Conservation (phyloP, 2,888 invertebrate species). For the Mycogona germanica region DNA sequence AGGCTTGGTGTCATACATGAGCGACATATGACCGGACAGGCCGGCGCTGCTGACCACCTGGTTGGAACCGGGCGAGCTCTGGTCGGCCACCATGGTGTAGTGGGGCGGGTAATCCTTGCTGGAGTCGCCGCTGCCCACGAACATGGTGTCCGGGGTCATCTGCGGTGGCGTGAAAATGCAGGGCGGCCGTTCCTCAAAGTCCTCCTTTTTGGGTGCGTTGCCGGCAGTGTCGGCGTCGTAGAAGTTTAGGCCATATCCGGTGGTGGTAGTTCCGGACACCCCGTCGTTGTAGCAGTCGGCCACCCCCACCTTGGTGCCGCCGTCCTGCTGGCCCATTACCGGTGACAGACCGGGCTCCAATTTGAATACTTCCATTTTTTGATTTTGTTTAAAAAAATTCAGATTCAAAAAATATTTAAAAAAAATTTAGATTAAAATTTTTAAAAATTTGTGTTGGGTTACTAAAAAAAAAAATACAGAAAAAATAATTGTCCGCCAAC, state of each 20-base stretch:
- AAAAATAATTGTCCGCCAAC: no score
- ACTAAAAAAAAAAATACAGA: no score
- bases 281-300: conserved; percentile 2
- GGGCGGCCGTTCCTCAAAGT: conserved; percentile 16
- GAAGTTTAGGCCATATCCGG: conserved; percentile 5
- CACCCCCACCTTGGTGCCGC: neutral
- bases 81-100: conserved; percentile 1
- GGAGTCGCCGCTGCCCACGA: neutral
- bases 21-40: neutral
- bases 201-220: conserved; percentile 15
- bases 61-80: conserved; percentile 5
- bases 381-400: no score
- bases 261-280: neutral
- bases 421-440: no score
- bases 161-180: conserved; percentile 16
- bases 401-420: no score
- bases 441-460: no score
- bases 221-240: neutral
- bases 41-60: conserved; percentile 14
- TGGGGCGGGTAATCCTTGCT: conserved; percentile 13
- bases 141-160: conserved; percentile 18
- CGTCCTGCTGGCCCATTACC: no score
- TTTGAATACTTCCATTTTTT: no score
- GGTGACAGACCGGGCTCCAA: no score
- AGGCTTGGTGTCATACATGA: conserved; percentile 12